phyloP scores from a whole-genome alignment of 2,888 invertebrate genomes.

The Parnassius mnemosyne region DNA sequence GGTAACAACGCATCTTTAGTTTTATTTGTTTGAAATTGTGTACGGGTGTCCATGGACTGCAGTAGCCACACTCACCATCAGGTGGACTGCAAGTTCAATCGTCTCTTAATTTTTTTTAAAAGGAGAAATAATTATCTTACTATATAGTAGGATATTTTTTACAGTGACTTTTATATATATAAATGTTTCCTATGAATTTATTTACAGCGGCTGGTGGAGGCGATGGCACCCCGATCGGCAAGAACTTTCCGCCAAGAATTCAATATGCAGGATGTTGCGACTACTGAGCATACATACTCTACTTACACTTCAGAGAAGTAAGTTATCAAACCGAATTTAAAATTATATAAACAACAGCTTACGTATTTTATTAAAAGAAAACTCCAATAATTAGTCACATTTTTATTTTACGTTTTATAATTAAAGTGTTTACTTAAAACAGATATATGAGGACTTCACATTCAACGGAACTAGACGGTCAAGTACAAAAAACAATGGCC shows the following conservation, averaged over 20 bases:
- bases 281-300: slow-evolving; percentile 84
- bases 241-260: slow-evolving; percentile 92
- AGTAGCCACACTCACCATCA: no score
- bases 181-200: slow-evolving; percentile 32
- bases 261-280: slow-evolving; percentile 85
- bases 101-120: no score
- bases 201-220: slow-evolving; percentile 84
- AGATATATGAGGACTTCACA: slow-evolving; percentile 82
- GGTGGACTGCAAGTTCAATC: no score
- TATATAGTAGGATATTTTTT: no score
- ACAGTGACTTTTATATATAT: no score
- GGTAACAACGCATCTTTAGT: no score
- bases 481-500: slow-evolving; percentile 69
- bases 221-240: slow-evolving; percentile 85
- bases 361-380: not conserved
- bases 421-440: slow-evolving; percentile 30
- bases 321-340: slow-evolving; percentile 55
- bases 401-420: not conserved
- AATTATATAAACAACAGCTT: not conserved
- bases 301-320: slow-evolving; percentile 82
- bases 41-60: no score
- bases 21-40: no score
- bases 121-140: no score
- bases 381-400: not conserved
- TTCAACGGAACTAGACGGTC: slow-evolving; percentile 76